These are phyloP conservation scores for Hylaea fasciaria DNA, from an alignment of 2,888 invertebrate species.

Conservation along the genomic window DNA sequence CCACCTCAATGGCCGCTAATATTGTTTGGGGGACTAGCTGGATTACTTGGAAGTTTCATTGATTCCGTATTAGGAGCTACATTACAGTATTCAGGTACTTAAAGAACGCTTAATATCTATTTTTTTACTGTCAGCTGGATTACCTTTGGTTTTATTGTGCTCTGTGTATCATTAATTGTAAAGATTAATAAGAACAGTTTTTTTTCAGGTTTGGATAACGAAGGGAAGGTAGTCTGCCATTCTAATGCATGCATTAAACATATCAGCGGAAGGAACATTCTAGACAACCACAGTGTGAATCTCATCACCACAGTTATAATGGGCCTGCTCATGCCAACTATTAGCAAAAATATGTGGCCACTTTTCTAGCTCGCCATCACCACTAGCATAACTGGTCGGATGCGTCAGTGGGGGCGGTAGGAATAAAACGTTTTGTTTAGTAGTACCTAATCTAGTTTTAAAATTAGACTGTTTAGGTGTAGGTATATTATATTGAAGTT, in stretches of 20 bases:
- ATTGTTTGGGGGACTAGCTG: conserved; percentile 88
- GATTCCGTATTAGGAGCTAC: conserved; percentile 95
- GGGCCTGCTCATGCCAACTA: conserved; percentile 88
- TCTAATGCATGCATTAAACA: conserved; percentile 89
- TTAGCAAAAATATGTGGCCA: conserved; percentile 76
- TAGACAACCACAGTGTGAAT: conserved; percentile 96
- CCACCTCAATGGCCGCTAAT: conserved; percentile 93
- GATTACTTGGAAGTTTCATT: conserved; percentile 91
- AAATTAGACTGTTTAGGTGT: too few relatives aligned
- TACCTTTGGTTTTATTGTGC: too few relatives aligned
- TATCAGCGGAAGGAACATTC: conserved; percentile 89
- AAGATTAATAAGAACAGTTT: conserved; percentile 24
- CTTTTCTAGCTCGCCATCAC: conserved; percentile 45
- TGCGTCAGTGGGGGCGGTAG: not conserved
- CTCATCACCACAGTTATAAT: conserved; percentile 91
- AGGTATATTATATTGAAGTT: too few relatives aligned
- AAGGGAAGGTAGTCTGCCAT: conserved; percentile 89
- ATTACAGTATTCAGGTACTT: conserved; percentile 94
- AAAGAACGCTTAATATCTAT: conserved; percentile 30
- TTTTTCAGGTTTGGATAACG: conserved; percentile 87
- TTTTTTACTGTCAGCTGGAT: not conserved
- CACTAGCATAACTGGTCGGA: not conserved
- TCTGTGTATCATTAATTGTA: too few relatives aligned
- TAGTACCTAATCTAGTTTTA: too few relatives aligned
- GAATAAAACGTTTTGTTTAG: not conserved